phyloP scores from a whole-genome alignment of 2,797 vertebrate species.

The Sciurus carolinensis region DNA sequence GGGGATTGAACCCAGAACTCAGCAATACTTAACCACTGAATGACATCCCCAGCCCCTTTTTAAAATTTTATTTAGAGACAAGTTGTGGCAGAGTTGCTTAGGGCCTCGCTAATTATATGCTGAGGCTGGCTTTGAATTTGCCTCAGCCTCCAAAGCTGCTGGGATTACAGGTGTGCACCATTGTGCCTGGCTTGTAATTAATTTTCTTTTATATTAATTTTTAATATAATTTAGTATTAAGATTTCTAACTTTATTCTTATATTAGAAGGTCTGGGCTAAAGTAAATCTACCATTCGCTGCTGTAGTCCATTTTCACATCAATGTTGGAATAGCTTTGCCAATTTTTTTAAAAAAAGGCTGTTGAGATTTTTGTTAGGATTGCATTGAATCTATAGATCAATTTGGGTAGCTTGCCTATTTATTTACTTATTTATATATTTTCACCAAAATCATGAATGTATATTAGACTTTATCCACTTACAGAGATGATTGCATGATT shows the following conservation, averaged over 20 bases:
- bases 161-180: too few species aligned
- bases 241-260: not conserved
- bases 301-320: not conserved
- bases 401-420: not conserved
- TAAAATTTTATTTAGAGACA: too few species aligned
- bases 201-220: not conserved
- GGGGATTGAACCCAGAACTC: too few species aligned
- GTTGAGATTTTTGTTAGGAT: not conserved
- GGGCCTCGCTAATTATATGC: too few species aligned
- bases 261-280: not conserved
- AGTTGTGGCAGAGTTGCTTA: too few species aligned
- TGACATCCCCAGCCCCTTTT: too few species aligned
- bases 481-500: not conserved
- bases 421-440: not conserved
- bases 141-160: too few species aligned
- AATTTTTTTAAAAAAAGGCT: conserved; percentile 26
- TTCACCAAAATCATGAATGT: not conserved
- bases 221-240: not conserved
- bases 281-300: not conserved
- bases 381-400: not conserved
- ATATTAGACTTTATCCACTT: not conserved
- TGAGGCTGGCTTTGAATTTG: too few species aligned
- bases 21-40: too few species aligned
- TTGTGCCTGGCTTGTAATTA: not conserved
- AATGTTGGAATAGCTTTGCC: not conserved